Conservation (phyloP, 2,888 invertebrate genomes). For the Helobdella robusta region DNA sequence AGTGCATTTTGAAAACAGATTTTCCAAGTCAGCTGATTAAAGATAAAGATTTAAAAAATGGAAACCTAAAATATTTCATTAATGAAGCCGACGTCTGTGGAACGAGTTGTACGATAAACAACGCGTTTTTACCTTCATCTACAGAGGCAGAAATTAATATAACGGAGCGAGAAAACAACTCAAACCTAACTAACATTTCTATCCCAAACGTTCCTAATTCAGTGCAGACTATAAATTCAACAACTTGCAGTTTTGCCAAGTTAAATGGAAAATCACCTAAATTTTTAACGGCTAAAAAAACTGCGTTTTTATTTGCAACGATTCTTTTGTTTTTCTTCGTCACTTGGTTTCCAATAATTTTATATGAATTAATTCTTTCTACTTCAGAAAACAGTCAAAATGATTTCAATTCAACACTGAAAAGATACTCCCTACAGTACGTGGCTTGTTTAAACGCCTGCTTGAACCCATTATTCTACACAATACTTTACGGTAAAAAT, state of each 20-base stretch:
- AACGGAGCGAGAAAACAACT: too few relatives aligned
- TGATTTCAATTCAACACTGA: not conserved
- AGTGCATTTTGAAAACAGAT: too few relatives aligned
- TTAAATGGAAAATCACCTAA: not conserved
- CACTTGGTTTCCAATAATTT: slow-evolving; percentile 7
- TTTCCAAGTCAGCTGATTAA: too few relatives aligned
- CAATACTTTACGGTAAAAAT: not conserved
- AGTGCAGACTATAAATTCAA: not conserved
- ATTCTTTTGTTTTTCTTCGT: not conserved
- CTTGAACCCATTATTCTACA: slow-evolving; percentile 5
- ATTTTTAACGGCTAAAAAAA: not conserved
- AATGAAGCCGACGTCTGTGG: too few relatives aligned
- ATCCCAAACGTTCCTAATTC: too few relatives aligned
- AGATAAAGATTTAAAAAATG: too few relatives aligned
- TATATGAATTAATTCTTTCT: slow-evolving; percentile 1
- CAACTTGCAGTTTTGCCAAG: not conserved
- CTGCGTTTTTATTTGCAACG: not conserved
- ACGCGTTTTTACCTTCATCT: too few relatives aligned
- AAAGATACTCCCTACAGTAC: not conserved
- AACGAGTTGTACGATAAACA: too few relatives aligned
- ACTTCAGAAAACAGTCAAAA: not conserved
- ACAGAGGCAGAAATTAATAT: too few relatives aligned
- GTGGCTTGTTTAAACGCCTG: not conserved
- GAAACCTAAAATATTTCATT: too few relatives aligned
- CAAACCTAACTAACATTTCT: too few relatives aligned